phyloP scores from a whole-genome alignment of 2,113 vertebrate species.

The Isurus oxyrinchus region DNA sequence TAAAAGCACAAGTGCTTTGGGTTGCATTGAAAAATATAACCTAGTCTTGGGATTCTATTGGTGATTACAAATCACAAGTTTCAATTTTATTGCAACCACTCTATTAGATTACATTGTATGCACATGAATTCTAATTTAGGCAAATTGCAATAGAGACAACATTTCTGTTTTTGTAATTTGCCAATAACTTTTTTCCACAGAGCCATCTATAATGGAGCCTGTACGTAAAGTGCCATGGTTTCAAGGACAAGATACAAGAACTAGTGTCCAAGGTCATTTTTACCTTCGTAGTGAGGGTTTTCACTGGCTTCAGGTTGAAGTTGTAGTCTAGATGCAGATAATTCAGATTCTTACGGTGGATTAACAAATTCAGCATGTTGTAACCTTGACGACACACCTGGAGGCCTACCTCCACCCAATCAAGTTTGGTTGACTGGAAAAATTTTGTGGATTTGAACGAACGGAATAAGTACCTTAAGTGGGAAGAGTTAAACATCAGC shows the following conservation, averaged over 20 bases:
- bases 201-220: not conserved
- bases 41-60: not conserved
- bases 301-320: constrained; percentile 96
- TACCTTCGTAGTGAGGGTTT: constrained; percentile 98
- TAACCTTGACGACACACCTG: constrained; percentile 97
- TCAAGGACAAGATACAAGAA: not conserved
- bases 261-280: not conserved
- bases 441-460: constrained; percentile 99
- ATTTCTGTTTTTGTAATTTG: not conserved
- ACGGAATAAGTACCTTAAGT: constrained; percentile 85
- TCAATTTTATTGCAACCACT: not conserved
- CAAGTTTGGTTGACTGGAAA: constrained; percentile 96
- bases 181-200: not conserved
- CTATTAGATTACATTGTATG: not conserved
- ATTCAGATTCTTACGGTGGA: constrained; percentile 97
- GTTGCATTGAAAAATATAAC: not conserved
- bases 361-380: constrained; percentile 98
- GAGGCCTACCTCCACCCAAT: constrained; percentile 96
- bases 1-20: not conserved
- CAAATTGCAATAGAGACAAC: not conserved
- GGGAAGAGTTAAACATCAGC: not conserved
- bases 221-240: not conserved
- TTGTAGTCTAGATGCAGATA: constrained; percentile 98
- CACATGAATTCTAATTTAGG: not conserved
- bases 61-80: not conserved